Percentiles rank a stretch among this genome's conserved stretches.
Conservation (phyloP, 2,797 vertebrate species). For the Alauda arvensis region DNA sequence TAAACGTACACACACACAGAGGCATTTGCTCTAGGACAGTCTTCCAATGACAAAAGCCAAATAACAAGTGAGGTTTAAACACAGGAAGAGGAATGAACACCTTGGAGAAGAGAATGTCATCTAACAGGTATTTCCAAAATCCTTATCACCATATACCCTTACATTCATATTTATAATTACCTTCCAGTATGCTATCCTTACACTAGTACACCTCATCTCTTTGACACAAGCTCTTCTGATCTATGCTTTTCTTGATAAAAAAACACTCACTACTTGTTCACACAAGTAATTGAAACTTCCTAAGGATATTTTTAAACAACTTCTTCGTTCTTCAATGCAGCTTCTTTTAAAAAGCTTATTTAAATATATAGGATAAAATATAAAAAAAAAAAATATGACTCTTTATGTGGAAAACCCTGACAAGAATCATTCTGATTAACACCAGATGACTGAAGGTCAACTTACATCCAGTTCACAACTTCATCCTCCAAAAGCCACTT, state of each 20-base stretch:
- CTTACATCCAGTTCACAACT: not conserved
- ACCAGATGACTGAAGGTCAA: not conserved
- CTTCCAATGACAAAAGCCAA: not conserved
- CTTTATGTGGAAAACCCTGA: not conserved
- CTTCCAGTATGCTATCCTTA: not conserved
- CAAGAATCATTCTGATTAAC: not conserved
- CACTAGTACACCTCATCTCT: not conserved
- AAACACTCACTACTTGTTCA: not conserved
- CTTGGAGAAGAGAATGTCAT: constrained; percentile 2
- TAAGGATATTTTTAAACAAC: not conserved
- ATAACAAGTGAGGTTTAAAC: not conserved
- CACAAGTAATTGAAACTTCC: not conserved
- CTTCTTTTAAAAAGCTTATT: not conserved
- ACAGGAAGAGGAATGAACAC: not conserved
- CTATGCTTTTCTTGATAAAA: not conserved
- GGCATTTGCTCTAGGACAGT: accelerated
- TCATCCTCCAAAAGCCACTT: not conserved
- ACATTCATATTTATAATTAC: not conserved
- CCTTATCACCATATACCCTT: not conserved
- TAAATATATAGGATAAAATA: not conserved
- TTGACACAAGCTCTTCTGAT: not conserved
- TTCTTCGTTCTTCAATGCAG: not conserved
- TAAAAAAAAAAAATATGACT: accelerated
- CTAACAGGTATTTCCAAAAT: constrained; percentile 40
- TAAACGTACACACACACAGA: accelerated